Evolutionary conservation across 2,888 invertebrate species (phyloP).

Genomic region (Epinotia demarniana): DNA sequence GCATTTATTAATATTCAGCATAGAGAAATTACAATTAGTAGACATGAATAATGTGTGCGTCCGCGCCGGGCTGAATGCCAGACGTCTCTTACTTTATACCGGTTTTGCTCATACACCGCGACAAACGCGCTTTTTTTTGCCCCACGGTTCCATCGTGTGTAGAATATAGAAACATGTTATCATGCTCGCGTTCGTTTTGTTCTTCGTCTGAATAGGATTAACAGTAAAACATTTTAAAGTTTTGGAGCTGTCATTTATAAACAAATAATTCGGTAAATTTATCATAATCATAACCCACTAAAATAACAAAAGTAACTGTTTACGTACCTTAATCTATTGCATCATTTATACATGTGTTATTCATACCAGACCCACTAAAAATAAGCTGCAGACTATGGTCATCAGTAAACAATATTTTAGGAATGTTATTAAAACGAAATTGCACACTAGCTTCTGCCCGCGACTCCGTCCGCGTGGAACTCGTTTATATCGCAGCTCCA

Average conservation of each 20-base stretch:
- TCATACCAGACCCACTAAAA: background rate
- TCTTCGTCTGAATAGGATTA: constrained; percentile 6
- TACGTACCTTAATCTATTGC: background rate
- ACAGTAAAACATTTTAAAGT: background rate
- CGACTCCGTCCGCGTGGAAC: no score
- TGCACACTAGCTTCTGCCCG: background rate
- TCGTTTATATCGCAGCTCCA: no score
- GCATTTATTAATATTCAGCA: constrained; percentile 62
- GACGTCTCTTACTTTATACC: constrained; percentile 52
- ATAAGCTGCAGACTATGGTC: no score
- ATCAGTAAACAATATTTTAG: no score
- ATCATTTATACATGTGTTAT: background rate
- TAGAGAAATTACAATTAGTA: constrained; percentile 57
- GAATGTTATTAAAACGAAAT: no score
- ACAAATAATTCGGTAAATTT: background rate
- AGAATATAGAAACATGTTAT: constrained; percentile 30
- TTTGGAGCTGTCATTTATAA: background rate
- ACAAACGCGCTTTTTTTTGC: constrained; percentile 38
- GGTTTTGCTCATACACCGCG: constrained; percentile 47
- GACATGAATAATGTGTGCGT: constrained; percentile 56
- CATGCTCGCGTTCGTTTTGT: constrained; percentile 15
- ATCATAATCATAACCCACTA: background rate
- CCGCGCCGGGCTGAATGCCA: constrained; percentile 60
- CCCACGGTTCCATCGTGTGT: constrained; percentile 35
- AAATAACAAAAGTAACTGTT: background rate